Conservation (phyloP, 1,140 invertebrate genomes). For the Nomia melanderi region DNA sequence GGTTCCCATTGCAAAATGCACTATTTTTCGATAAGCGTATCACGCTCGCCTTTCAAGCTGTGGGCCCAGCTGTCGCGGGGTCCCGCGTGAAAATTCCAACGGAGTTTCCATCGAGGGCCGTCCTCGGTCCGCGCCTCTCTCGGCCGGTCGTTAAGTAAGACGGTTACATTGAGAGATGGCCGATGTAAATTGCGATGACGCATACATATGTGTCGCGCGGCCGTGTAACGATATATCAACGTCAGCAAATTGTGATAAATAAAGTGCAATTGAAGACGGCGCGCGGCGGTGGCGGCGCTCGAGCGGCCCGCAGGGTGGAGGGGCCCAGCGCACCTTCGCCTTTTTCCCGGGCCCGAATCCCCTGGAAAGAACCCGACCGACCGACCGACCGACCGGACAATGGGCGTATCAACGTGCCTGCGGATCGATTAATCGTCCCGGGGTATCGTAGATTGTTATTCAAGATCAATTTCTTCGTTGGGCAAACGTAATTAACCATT, state of each 20-base stretch:
- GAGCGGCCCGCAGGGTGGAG: not conserved
- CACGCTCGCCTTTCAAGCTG: constrained; percentile 38
- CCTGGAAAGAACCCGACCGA: too few relatives aligned
- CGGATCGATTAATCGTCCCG: not conserved
- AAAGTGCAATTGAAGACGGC: constrained; percentile 75
- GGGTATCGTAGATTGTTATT: not conserved
- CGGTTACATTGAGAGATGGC: constrained; percentile 78
- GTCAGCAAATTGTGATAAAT: constrained; percentile 79
- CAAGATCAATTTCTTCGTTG: not conserved
- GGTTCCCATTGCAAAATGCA: constrained; percentile 50
- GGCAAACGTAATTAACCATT: not conserved
- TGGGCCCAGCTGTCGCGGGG: constrained; percentile 35
- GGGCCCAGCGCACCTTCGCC: constrained; percentile 7
- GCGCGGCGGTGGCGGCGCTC: constrained; percentile 4
- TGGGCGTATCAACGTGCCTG: too few relatives aligned
- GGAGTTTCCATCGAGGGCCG: constrained; percentile 43
- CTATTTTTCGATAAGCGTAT: constrained; percentile 60
- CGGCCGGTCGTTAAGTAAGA: constrained; percentile 74
- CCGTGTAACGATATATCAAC: constrained; percentile 76
- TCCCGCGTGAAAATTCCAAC: constrained; percentile 56
- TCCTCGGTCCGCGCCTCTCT: constrained; percentile 35
- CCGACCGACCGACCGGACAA: not conserved
- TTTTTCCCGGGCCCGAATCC: not conserved
- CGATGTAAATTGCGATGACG: constrained; percentile 78
- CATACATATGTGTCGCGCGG: constrained; percentile 69